Evolutionary conservation across 2,113 vertebrate genomes (phyloP).

Genomic region (Nothocercus nigrocapillus): DNA sequence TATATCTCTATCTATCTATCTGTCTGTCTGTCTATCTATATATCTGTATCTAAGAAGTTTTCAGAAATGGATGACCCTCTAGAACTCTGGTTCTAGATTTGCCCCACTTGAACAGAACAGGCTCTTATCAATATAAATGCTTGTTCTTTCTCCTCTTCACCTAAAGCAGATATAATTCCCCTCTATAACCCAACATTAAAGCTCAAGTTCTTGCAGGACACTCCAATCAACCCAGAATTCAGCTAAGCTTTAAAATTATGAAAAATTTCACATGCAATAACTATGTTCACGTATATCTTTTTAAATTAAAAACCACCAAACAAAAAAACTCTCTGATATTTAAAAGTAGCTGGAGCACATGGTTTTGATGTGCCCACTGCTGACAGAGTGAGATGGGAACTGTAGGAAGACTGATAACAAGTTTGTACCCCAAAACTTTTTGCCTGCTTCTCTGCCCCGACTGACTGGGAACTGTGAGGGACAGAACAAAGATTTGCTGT

Average conservation of each 20-base stretch:
- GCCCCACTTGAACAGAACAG: background rate
- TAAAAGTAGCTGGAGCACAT: background rate
- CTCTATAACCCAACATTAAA: background rate
- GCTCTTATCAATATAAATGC: background rate
- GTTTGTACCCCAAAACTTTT: slow-evolving; percentile 48
- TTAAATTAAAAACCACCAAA: background rate
- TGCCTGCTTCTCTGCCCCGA: slow-evolving; percentile 8
- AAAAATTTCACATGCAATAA: background rate
- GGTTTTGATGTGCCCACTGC: slow-evolving; percentile 1
- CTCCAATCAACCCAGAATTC: background rate
- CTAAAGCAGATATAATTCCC: background rate
- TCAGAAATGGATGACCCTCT: background rate
- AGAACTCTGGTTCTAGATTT: background rate
- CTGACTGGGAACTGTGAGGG: slow-evolving; percentile 23
- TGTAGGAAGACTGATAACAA: slow-evolving; percentile 59
- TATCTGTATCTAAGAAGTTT: background rate
- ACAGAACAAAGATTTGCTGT: slow-evolving; percentile 68
- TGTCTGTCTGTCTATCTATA: too few species aligned
- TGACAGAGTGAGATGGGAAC: slow-evolving; percentile 41
- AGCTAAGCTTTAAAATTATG: background rate
- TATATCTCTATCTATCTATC: too few species aligned
- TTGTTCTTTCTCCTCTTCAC: background rate
- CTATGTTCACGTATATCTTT: background rate
- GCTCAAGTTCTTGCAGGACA: background rate
- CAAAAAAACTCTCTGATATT: background rate